Percentiles rank a stretch among this genome's conserved stretches.
Evolutionary conservation across 2,797 vertebrate genomes (phyloP).

Genomic region (Pteropus rufus): DNA sequence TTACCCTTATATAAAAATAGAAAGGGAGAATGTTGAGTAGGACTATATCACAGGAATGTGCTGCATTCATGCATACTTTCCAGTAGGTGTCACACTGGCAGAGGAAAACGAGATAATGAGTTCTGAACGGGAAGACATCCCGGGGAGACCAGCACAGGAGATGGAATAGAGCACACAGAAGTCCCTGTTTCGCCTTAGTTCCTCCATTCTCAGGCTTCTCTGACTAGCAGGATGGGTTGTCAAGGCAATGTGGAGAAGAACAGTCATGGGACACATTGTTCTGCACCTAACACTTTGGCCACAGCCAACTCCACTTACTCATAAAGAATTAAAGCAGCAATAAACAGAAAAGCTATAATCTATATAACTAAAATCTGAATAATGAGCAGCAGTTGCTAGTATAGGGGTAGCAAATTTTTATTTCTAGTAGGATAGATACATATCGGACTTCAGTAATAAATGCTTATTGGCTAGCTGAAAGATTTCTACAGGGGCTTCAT

Average conservation of each 20-base stretch:
- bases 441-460: neutral
- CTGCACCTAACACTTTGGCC: neutral
- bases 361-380: neutral
- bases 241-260: neutral
- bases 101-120: neutral
- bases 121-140: neutral
- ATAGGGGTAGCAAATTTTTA: neutral
- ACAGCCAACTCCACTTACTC: neutral
- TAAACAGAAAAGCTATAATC: neutral
- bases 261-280: neutral
- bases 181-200: neutral
- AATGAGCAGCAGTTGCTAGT: neutral
- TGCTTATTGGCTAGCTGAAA: neutral
- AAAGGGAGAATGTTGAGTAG: neutral
- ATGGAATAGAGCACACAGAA: too few species aligned
- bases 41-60: neutral
- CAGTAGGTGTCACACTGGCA: slow-evolving; percentile 71
- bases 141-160: neutral
- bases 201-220: neutral
- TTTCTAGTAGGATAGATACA: neutral
- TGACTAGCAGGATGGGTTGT: neutral
- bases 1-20: slow-evolving; percentile 77
- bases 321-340: neutral
- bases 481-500: neutral
- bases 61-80: slow-evolving; percentile 9